Evolutionary conservation across 37 sponge, comb jelly and placozoan species (phyloP).

Genomic region (Petrosia ficiformis): DNA sequence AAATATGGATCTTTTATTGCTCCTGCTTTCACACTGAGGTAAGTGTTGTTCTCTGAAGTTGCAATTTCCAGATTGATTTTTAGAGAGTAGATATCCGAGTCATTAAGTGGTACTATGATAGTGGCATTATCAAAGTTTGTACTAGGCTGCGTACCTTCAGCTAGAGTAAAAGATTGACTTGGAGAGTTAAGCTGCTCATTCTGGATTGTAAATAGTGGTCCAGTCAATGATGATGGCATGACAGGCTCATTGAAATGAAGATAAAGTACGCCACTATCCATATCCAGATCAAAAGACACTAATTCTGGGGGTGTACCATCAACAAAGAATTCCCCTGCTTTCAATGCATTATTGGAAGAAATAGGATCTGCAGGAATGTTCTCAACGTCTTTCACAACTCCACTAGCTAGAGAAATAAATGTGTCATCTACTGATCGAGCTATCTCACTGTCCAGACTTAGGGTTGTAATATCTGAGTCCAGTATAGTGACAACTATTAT

Average conservation of each 20-base stretch:
- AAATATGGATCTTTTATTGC: conserved; percentile 57
- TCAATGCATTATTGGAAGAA: conserved; percentile 55
- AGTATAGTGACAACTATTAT: conserved; percentile 36
- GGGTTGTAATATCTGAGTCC: conserved; percentile 17
- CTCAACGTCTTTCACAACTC: conserved; percentile 54
- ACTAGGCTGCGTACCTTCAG: conserved; percentile 7
- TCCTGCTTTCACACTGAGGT: conserved; percentile 28
- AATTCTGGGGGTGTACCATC: conserved; percentile 71
- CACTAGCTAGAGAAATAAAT: conserved; percentile 49
- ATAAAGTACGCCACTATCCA: conserved; percentile 50
- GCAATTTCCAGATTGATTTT: conserved; percentile 45
- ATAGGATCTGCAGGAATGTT: conserved; percentile 37
- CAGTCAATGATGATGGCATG: conserved; percentile 52
- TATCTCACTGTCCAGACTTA: conserved; percentile 51
- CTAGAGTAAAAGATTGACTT: conserved; percentile 14
- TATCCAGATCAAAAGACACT: conserved; percentile 52
- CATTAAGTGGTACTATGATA: conserved; percentile 28
- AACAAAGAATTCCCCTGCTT: conserved; percentile 57
- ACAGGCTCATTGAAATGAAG: conserved; percentile 80
- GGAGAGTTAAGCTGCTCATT: conserved; percentile 34
- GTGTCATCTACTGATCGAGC: conserved; percentile 58
- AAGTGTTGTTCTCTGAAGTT: conserved; percentile 41
- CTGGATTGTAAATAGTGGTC: conserved; percentile 52
- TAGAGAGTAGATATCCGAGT: conserved; percentile 39
- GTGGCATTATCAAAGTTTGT: conserved; percentile 36